A percentile compares a stretch with the other conserved stretches of the same genome.
Conservation (phyloP, 37 sponge, comb jelly and placozoan genomes). For the Theonella swinhoei region DNA sequence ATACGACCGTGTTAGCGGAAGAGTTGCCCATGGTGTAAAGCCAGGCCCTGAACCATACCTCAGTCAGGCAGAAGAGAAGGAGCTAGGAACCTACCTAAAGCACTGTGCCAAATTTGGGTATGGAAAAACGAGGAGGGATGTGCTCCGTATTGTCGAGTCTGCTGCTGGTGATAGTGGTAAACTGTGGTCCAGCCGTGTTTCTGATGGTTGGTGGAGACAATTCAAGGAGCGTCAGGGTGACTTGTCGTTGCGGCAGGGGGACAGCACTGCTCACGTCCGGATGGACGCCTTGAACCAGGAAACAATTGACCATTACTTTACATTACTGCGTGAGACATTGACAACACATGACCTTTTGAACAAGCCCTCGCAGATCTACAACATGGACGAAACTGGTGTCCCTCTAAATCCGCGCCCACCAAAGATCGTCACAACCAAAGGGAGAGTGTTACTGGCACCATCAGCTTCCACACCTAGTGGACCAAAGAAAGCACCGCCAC, state of each 20-base stretch:
- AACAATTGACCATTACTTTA: slow-evolving; percentile 15
- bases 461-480: background rate
- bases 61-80: slow-evolving; percentile 9
- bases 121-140: slow-evolving; percentile 41
- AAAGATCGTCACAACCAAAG: background rate
- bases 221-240: slow-evolving; percentile 42
- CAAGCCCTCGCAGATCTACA: background rate
- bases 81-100: slow-evolving; percentile 3
- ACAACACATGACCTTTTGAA: background rate
- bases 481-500: background rate
- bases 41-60: slow-evolving; percentile 37
- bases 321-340: slow-evolving; percentile 23
- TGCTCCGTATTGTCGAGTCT: slow-evolving; percentile 18
- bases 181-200: background rate
- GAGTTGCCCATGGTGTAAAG: slow-evolving; percentile 33
- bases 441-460: background rate
- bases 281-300: slow-evolving; percentile 34
- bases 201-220: slow-evolving; percentile 45
- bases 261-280: slow-evolving; percentile 15
- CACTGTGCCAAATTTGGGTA: slow-evolving; percentile 34
- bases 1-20: slow-evolving; percentile 17
- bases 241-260: slow-evolving; percentile 31
- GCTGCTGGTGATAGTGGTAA: slow-evolving; percentile 34
- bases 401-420: background rate
- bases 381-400: background rate